Evolutionary conservation across 2,797 vertebrate genomes (phyloP).

Genomic region (Phrynocephalus forsythii): DNA sequence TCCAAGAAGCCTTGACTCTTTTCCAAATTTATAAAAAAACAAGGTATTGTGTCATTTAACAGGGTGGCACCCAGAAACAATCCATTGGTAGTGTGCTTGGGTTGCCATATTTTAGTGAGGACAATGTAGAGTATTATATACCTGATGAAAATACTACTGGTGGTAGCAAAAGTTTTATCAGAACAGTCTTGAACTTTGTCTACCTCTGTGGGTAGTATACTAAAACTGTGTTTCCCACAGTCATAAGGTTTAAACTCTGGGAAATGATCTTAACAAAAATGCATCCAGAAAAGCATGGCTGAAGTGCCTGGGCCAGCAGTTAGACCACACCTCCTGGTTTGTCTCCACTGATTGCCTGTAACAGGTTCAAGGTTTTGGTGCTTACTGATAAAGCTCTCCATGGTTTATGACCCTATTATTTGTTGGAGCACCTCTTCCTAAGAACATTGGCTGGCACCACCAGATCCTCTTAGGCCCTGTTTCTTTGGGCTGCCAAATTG

Average conservation of each 20-base stretch:
- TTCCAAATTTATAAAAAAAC: not conserved
- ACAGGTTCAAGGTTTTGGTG: no score
- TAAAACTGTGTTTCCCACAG: not conserved
- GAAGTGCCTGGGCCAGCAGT: not conserved
- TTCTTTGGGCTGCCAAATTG: no score
- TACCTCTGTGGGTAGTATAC: not conserved
- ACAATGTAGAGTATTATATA: not conserved
- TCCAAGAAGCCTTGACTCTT: not conserved
- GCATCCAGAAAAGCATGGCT: not conserved
- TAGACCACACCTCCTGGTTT: not conserved
- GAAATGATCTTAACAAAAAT: not conserved
- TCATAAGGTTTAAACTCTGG: not conserved
- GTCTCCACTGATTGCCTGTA: no score
- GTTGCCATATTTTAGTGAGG: not conserved
- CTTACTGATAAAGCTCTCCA: no score
- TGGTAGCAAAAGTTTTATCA: not conserved
- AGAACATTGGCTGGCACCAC: no score
- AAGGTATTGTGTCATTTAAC: not conserved
- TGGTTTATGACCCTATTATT: no score
- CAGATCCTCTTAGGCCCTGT: no score
- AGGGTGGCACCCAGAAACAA: not conserved
- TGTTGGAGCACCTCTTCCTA: no score
- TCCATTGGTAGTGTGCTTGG: not conserved
- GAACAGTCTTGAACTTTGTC: not conserved
- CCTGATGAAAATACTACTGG: not conserved